Evolutionary conservation across 2,797 vertebrate genomes (phyloP), one percentile per base, ranked within the genome.

Genomic region (Todus mexicanus): DNA sequence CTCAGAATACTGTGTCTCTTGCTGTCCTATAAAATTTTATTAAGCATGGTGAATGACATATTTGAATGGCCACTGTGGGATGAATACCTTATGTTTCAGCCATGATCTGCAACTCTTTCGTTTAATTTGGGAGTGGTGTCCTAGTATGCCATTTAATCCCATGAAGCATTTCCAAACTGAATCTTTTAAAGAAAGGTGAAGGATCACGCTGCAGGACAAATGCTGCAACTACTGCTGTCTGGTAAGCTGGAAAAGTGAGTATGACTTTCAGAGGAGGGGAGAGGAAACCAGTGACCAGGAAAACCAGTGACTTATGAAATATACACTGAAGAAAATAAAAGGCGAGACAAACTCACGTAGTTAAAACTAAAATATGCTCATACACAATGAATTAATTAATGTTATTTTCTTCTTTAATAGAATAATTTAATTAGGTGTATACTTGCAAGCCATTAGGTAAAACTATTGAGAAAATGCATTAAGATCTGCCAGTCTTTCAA

Each of bases 11-110:
- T 33, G 2, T 72, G 38, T 45, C 80, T 88, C 71, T 40, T 38
- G 71, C 77, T 81, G 56, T 71, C 70, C 85, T 78, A 90, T 90
- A 93, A 95, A 86, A 92, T 60, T 94, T 84, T 82, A 93, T 94
- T 88, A 90, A 33, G 83, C 66, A 81, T 84, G 48, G 42, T 78
- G 73, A 87, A 81, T 76, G 56, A 88, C 70, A 78, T 47, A 86
- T 87, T 88, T 79, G 64, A 91, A 91, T 82, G 56, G 83, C 61
- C 43, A 53, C 80, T 82, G 68, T 84, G 77, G 74, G 74, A 93
- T 68, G 85, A 94, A 86, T 59, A 94, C 70, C 85, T 88, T 93
- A 93, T 88, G 90, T 78, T 94, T 92, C 68, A 76, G 43, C 51
- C 56, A 75, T 17, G 31, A 81, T 65, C 21, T 78, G 51, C 83